A percentile compares a stretch with the other conserved stretches of the same genome.
Evolutionary conservation across 1,140 invertebrate genomes (phyloP).

Genomic region (Drosophila malerkotliana): DNA sequence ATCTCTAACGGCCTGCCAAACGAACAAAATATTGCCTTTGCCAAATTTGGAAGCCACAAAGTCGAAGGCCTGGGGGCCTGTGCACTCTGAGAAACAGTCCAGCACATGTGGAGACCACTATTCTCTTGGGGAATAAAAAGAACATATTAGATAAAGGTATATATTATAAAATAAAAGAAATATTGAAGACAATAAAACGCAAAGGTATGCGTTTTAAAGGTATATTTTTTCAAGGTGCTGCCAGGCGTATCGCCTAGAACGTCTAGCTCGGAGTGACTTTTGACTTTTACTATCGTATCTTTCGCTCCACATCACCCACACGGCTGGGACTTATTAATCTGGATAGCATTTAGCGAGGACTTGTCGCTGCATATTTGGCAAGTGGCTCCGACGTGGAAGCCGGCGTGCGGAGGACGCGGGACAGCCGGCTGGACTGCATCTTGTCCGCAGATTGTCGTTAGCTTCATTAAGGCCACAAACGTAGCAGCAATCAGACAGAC

Average conservation of each 20-base stretch:
- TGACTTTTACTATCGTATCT: conserved; percentile 69
- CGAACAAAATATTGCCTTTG: conserved; percentile 69
- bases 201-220: too few species aligned
- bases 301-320: conserved; percentile 48
- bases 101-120: background rate
- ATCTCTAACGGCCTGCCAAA: conserved; percentile 71
- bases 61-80: conserved; percentile 22
- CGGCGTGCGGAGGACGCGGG: conserved; percentile 28
- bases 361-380: conserved; percentile 66
- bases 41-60: conserved; percentile 68
- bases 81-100: conserved; percentile 13
- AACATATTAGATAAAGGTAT: background rate
- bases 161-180: background rate
- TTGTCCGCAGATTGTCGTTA: conserved; percentile 58
- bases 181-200: too few species aligned
- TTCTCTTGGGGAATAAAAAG: background rate
- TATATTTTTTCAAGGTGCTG: background rate
- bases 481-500: conserved; percentile 44
- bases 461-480: conserved; percentile 72
- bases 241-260: conserved; percentile 29
- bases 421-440: conserved; percentile 33
- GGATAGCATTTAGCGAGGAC: conserved; percentile 71
- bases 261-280: conserved; percentile 53
- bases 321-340: conserved; percentile 66
- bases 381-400: conserved; percentile 44